phyloP scores from a whole-genome alignment of 1,140 invertebrate genomes.

The Lanistes nyassanus region DNA sequence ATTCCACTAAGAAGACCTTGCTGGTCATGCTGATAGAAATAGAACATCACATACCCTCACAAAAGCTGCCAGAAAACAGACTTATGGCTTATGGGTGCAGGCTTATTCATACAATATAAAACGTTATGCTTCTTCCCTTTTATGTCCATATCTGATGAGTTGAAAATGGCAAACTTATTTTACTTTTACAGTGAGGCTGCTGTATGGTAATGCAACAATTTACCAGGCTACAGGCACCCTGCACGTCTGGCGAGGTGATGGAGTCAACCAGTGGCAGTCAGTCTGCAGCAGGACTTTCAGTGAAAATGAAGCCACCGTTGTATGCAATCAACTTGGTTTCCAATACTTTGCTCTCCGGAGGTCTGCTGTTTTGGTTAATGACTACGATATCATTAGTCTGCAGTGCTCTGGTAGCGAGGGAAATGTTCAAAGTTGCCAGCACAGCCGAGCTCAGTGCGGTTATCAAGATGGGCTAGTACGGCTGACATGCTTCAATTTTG shows the following conservation, averaged over 20 bases:
- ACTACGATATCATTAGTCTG: constrained; percentile 34
- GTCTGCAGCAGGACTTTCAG: constrained; percentile 55
- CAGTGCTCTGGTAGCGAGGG: constrained; percentile 36
- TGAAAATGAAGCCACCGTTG: constrained; percentile 42
- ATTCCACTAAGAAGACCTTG: too few species aligned
- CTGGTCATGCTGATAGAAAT: too few species aligned
- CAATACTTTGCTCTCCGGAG: constrained; percentile 36
- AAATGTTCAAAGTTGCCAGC: constrained; percentile 35
- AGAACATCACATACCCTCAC: too few species aligned
- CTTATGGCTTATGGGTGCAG: too few species aligned
- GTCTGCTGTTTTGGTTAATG: background rate
- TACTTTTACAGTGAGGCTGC: constrained; percentile 23
- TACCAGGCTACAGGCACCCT: constrained; percentile 13
- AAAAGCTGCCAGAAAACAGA: too few species aligned
- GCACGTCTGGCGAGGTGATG: background rate
- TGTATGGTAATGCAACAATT: background rate
- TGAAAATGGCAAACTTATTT: too few species aligned
- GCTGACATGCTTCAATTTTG: constrained; percentile 17
- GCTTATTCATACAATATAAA: too few species aligned
- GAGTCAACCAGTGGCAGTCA: constrained; percentile 36
- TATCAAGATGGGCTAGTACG: constrained; percentile 11
- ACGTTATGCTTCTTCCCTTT: too few species aligned
- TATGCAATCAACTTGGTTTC: constrained; percentile 61
- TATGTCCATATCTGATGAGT: too few species aligned
- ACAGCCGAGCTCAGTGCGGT: constrained; percentile 32